Evolutionary conservation across 1,140 invertebrate species (phyloP).

Genomic region (Neodiprion pinetum): DNA sequence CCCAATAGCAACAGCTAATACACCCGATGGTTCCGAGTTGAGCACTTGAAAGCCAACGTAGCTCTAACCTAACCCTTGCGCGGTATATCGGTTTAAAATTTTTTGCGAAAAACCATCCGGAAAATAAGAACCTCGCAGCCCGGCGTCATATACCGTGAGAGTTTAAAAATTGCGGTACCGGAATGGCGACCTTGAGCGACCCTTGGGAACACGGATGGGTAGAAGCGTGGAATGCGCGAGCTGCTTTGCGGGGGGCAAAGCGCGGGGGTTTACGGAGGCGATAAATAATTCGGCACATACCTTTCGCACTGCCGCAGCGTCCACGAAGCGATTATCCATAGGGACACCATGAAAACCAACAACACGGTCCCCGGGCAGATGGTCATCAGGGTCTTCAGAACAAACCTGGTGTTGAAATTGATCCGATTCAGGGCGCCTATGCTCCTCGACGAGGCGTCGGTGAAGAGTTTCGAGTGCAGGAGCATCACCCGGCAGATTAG

Average conservation of each 20-base stretch:
- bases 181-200: neutral
- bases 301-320: constrained; percentile 98
- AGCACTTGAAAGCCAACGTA: no score
- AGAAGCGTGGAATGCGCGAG: neutral
- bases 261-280: constrained; percentile 9
- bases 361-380: constrained; percentile 99
- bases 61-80: no score
- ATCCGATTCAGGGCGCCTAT: constrained; percentile 98
- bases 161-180: neutral
- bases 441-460: constrained; percentile 93
- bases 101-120: no score
- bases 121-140: no score
- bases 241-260: neutral
- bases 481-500: constrained; percentile 99
- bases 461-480: constrained; percentile 98
- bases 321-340: constrained; percentile 99
- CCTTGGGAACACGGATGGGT: neutral
- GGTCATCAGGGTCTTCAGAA: constrained; percentile 99
- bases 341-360: constrained; percentile 97
- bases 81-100: no score
- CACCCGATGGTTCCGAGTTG: no score
- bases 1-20: no score
- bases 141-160: no score
- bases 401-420: constrained; percentile 99
- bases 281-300: constrained; percentile 63